Conservation (phyloP, 2,797 vertebrate species). For the Squalus acanthias region DNA sequence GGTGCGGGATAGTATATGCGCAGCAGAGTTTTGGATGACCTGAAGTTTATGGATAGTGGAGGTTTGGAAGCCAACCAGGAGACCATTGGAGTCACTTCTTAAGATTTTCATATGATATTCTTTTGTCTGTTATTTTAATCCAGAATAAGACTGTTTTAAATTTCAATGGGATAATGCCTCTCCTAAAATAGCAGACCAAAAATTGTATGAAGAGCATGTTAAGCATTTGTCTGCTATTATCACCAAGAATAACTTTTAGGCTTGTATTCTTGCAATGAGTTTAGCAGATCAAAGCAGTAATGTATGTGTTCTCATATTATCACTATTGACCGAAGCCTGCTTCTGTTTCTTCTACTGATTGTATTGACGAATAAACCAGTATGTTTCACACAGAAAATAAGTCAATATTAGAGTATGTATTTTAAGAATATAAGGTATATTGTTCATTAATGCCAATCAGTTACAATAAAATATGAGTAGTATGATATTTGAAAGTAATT, state of each 20-base stretch:
- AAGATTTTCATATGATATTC: too few relatives aligned
- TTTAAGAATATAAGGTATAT: neutral
- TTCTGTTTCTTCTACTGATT: neutral
- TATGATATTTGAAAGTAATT: neutral
- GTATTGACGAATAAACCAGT: neutral
- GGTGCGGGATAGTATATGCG: neutral
- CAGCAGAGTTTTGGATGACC: neutral
- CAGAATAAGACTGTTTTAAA: neutral
- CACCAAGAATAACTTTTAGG: neutral
- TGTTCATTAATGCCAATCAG: neutral
- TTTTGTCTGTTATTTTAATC: neutral
- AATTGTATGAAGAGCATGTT: neutral
- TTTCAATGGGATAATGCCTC: neutral
- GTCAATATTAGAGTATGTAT: neutral
- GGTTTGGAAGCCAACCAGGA: neutral
- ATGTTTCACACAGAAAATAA: neutral
- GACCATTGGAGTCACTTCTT: neutral
- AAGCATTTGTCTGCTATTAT: neutral
- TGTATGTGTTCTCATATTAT: neutral
- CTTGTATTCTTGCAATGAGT: neutral
- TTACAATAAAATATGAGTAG: neutral
- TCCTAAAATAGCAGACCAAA: neutral
- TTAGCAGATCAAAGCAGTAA: neutral
- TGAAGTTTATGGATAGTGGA: neutral
- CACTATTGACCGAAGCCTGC: neutral